Base-by-base conservation (phyloP, 2,888 invertebrate genomes). In the Mythimna impura region DNA sequence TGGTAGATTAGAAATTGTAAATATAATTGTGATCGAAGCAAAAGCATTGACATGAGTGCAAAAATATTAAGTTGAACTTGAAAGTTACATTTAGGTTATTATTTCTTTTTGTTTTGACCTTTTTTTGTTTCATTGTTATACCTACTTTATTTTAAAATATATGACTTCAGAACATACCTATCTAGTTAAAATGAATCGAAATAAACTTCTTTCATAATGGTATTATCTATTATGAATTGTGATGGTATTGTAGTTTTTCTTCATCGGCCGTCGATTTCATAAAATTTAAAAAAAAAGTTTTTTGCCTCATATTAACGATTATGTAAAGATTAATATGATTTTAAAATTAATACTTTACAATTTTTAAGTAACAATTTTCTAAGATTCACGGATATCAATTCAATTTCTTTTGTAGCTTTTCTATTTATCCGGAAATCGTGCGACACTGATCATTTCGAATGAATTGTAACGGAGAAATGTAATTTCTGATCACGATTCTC, bases 391-490 rank as follows among this genome's bases (percentile, higher is more conserved):
- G 69, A 57, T 71, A 73, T 81, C 71, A 71, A 78, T 69, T 68
- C 52, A 65, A 81, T 78, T 81, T 82, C 72, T 78, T 84, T 81
- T 75, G 82, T 75, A 62, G 68, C 63, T 73, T 78, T 84, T 76
- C 71, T 73, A 73, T 82, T 78, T 78, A 83, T 72, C 62, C 67
- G 75, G 69, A 70, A 83, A 79, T 83, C 82, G 83, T 84, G 82
- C 82, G 73, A 83, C 78, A 70, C 82, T 82, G 82, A 78, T 78
- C 50, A 81, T 81, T 81, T 78, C 47, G 62, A 74, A 75, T 81
- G 75, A 78, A 78, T 84, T 71, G 62, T 83, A 85, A 76, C 74
- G 85, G 86, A 78, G 61, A 73, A 80, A 78, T 83, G 47, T 68
- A 71, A 81, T 73, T 76, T 76, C 54, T 66, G 63, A 78, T 83